Evolutionary conservation across 2,797 vertebrate species (phyloP).

Genomic region (Todus mexicanus): DNA sequence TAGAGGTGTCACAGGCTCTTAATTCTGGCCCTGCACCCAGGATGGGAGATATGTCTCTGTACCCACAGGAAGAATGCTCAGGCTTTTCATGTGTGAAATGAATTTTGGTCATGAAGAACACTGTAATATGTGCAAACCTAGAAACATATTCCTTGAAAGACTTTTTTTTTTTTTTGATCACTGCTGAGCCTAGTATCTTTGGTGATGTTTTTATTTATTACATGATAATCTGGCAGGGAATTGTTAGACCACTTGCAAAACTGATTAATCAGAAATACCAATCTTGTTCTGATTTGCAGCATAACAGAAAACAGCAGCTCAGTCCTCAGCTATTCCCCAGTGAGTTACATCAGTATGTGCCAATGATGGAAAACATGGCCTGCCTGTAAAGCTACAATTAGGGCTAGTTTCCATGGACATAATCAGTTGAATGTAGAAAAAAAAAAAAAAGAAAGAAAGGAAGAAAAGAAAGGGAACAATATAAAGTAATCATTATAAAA

Average conservation of each 20-base stretch:
- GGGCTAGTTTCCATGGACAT: constrained; percentile 71
- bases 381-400: constrained; percentile 76
- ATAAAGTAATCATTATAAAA: constrained; percentile 41
- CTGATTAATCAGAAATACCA: constrained; percentile 75
- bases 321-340: constrained; percentile 63
- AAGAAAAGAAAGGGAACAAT: constrained; percentile 30
- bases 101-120: background rate
- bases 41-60: background rate
- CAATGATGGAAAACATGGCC: constrained; percentile 78
- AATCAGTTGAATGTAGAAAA: constrained; percentile 65
- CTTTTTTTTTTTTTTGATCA: background rate
- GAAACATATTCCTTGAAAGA: constrained; percentile 49
- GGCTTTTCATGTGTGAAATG: background rate
- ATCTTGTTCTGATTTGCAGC: constrained; percentile 75
- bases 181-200: constrained; percentile 36
- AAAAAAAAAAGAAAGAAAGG: background rate
- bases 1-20: background rate
- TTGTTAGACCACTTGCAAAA: constrained; percentile 70
- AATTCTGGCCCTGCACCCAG: background rate
- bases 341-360: constrained; percentile 77
- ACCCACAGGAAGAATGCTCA: background rate
- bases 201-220: constrained; percentile 71
- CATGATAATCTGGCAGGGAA: constrained; percentile 71
- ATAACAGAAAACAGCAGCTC: constrained; percentile 78
- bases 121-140: background rate